A percentile compares a stretch with the other conserved stretches of the same genome.
Evolutionary conservation across 92 coral and sea anemone species (phyloP).

Genomic region (Zoanthus sociatus): DNA sequence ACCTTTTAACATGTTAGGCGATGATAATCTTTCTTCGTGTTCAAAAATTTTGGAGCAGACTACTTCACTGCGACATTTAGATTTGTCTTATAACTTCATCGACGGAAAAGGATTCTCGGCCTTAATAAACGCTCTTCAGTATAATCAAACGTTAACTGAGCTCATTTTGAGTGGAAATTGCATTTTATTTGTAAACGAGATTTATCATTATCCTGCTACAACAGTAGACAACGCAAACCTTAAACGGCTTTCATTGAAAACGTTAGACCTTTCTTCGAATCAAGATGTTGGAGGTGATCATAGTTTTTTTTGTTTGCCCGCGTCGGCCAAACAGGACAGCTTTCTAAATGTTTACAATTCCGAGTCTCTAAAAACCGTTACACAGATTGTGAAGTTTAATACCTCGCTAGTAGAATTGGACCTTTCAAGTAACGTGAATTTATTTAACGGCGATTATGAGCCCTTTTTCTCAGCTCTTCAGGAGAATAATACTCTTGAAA

Average conservation of each 20-base stretch:
- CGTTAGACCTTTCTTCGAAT: not conserved
- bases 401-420: not conserved
- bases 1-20: not conserved
- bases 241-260: not conserved
- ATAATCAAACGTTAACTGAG: not conserved
- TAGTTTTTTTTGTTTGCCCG: not conserved
- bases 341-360: not conserved
- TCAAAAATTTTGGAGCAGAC: not conserved
- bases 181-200: too few relatives aligned
- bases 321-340: too few relatives aligned
- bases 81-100: constrained; percentile 7
- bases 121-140: too few relatives aligned
- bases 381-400: not conserved
- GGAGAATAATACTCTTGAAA: not conserved
- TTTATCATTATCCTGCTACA: not conserved
- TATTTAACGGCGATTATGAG: not conserved
- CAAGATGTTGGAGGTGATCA: rapidly evolving
- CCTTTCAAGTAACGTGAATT: not conserved
- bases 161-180: constrained; percentile 2
- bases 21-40: not conserved
- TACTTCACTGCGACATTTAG: not conserved
- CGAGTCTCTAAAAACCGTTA: rapidly evolving
- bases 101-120: not conserved
- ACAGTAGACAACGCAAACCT: not conserved
- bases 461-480: not conserved